Evolutionary conservation across 2,113 vertebrate species (phyloP).

Genomic region (Ancistrus triradiatus): DNA sequence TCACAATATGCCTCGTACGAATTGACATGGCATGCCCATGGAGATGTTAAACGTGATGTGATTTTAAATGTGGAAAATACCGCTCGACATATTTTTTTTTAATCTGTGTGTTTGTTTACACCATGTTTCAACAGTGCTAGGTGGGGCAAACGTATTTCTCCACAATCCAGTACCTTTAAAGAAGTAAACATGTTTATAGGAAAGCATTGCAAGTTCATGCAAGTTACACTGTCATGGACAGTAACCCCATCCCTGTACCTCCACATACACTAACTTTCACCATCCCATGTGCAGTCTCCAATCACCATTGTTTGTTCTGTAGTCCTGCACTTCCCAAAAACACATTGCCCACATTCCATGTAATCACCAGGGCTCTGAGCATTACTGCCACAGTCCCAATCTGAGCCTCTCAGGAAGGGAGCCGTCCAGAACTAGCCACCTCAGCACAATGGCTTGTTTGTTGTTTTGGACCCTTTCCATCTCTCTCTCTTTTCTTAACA

Average conservation of each 20-base stretch:
- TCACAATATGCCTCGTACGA: too few relatives aligned
- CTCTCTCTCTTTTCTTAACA: slow-evolving; percentile 19
- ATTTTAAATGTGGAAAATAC: too few relatives aligned
- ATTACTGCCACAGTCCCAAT: slow-evolving; percentile 21
- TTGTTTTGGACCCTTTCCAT: slow-evolving; percentile 51
- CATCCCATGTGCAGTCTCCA: slow-evolving; percentile 7
- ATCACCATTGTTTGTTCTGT: slow-evolving; percentile 39
- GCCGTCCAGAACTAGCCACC: slow-evolving; percentile 21
- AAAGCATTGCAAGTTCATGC: too few relatives aligned
- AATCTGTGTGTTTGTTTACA: too few relatives aligned
- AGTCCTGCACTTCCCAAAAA: slow-evolving; percentile 41
- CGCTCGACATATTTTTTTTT: too few relatives aligned
- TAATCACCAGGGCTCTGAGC: slow-evolving; percentile 40
- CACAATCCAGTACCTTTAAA: too few relatives aligned
- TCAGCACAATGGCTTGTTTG: slow-evolving; percentile 56
- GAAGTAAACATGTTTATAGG: neutral
- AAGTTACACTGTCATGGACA: too few relatives aligned
- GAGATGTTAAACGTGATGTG: too few relatives aligned
- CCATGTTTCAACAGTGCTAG: too few relatives aligned
- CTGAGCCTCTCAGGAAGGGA: slow-evolving; percentile 51
- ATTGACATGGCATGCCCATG: too few relatives aligned
- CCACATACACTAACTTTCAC: neutral
- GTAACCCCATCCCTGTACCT: neutral
- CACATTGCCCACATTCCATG: slow-evolving; percentile 53
- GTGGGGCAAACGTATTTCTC: too few relatives aligned